Percentiles rank a stretch among this genome's conserved stretches.
phyloP scores from a whole-genome alignment of 1,140 invertebrate genomes.

The Littorina saxatilis region DNA sequence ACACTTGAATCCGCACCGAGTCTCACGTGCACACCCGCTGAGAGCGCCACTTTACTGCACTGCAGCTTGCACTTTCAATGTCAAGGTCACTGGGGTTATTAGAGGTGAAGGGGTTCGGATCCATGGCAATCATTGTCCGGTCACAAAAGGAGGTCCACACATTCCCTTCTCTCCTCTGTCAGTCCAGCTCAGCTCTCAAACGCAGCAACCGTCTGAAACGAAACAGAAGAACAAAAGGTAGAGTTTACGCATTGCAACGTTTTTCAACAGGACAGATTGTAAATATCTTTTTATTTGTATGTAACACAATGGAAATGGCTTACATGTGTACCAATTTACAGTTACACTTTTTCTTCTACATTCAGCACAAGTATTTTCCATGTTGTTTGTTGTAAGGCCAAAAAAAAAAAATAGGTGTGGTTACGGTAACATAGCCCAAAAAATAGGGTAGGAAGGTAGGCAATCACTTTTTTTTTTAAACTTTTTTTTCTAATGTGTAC shows the following conservation, averaged over 20 bases:
- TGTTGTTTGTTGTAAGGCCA: too few relatives aligned
- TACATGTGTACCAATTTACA: not conserved
- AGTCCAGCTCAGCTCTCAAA: constrained; percentile 23
- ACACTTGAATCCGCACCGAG: not conserved
- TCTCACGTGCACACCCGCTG: not conserved
- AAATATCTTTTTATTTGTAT: not conserved
- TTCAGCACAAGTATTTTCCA: not conserved
- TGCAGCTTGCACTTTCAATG: constrained; percentile 1
- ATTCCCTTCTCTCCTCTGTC: constrained; percentile 23
- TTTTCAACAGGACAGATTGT: too few relatives aligned
- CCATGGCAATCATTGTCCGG: constrained; percentile 1
- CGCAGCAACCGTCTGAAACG: constrained; percentile 34
- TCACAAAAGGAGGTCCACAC: not conserved
- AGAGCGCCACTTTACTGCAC: constrained; percentile 24
- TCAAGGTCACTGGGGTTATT: not conserved
- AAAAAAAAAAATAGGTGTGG: too few relatives aligned
- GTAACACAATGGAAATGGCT: not conserved
- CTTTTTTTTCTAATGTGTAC: too few relatives aligned
- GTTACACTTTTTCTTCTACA: not conserved
- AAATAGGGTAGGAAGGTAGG: too few relatives aligned
- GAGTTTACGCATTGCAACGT: not conserved
- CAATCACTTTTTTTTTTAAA: too few relatives aligned
- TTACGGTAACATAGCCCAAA: too few relatives aligned
- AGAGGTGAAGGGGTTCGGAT: not conserved
- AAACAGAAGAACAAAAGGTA: not conserved